Evolutionary conservation across 2,797 vertebrate genomes (phyloP).

Genomic region (Acanthopagrus latus): DNA sequence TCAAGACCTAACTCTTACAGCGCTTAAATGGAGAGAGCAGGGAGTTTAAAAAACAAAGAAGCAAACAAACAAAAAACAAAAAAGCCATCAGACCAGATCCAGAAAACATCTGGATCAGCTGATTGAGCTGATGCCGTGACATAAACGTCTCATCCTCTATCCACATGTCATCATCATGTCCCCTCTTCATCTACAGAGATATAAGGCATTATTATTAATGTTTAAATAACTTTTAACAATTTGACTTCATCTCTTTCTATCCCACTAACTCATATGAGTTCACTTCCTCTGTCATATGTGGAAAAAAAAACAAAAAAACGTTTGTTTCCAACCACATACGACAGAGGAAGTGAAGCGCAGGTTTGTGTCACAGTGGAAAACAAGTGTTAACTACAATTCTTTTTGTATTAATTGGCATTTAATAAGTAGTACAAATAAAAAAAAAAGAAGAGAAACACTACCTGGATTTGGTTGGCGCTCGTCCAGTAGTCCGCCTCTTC

Average conservation of each 20-base stretch:
- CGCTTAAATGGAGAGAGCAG: background rate
- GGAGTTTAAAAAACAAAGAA: too few relatives aligned
- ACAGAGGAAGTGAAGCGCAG: background rate
- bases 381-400: too few relatives aligned
- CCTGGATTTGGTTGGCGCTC: constrained; percentile 87
- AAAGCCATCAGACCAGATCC: background rate
- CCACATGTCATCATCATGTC: background rate
- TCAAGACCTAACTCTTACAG: too few relatives aligned
- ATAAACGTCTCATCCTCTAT: too few relatives aligned
- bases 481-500: constrained; percentile 91
- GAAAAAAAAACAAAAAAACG: too few relatives aligned
- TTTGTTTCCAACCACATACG: background rate
- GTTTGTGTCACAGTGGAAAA: too few relatives aligned
- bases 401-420: background rate
- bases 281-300: background rate
- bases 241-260: too few relatives aligned
- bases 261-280: too few relatives aligned
- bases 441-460: constrained; percentile 43
- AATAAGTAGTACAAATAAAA: too few relatives aligned
- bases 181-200: background rate
- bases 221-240: background rate
- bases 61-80: background rate
- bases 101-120: background rate
- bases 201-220: too few relatives aligned
- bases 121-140: background rate